Percentiles rank a stretch among this genome's conserved stretches.
phyloP scores from a whole-genome alignment of 1,140 invertebrate species.

The Dinoponera quadriceps region DNA sequence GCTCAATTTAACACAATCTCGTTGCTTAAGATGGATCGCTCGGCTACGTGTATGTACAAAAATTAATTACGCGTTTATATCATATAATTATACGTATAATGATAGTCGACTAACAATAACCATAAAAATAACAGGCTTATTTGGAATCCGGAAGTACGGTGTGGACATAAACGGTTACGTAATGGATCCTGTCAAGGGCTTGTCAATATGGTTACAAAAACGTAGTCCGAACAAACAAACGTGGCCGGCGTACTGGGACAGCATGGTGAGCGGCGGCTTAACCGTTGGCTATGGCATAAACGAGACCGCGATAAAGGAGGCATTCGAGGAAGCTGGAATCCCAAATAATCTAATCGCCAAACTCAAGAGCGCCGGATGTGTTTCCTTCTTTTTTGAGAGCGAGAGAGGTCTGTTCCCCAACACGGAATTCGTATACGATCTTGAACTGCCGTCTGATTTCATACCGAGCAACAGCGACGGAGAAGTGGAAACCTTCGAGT shows the following conservation, averaged over 20 bases:
- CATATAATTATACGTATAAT: too few relatives aligned
- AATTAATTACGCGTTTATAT: too few relatives aligned
- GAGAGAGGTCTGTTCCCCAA: constrained; percentile 97
- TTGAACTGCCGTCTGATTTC: constrained; percentile 96
- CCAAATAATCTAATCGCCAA: constrained; percentile 90
- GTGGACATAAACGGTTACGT: constrained; percentile 98
- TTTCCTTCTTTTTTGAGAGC: constrained; percentile 96
- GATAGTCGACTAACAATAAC: too few relatives aligned
- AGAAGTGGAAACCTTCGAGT: constrained; percentile 96
- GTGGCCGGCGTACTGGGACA: constrained; percentile 97
- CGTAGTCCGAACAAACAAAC: constrained; percentile 96
- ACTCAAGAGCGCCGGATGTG: constrained; percentile 92
- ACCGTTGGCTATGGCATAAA: constrained; percentile 94
- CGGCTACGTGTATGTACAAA: constrained; percentile 91
- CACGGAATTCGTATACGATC: constrained; percentile 97
- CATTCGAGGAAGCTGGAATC: constrained; percentile 96
- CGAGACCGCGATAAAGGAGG: constrained; percentile 96
- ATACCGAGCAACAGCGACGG: constrained; percentile 95
- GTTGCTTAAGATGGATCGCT: constrained; percentile 95
- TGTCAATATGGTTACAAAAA: constrained; percentile 97
- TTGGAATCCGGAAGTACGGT: constrained; percentile 97
- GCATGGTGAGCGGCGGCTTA: constrained; percentile 97
- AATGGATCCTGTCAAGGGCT: constrained; percentile 92
- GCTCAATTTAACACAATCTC: constrained; percentile 89
- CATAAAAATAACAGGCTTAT: constrained; percentile 88